Conservation (phyloP, 2,113 vertebrate genomes). For the Formicarius rufipectus region DNA sequence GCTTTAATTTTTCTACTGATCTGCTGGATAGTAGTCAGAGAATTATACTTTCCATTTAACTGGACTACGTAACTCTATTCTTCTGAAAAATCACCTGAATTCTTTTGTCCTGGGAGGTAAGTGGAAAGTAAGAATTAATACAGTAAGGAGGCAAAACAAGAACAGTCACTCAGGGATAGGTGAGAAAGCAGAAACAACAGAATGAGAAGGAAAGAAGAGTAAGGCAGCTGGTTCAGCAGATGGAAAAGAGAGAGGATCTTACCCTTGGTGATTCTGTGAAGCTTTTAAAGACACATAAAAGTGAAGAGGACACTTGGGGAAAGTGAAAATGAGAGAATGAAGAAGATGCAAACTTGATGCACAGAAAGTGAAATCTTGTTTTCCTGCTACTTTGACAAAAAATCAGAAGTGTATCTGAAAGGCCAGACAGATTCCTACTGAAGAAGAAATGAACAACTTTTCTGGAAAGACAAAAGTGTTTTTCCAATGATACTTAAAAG, state of each 20-base stretch:
- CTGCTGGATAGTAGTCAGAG: neutral
- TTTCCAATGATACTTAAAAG: neutral
- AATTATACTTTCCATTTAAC: neutral
- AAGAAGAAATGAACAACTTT: neutral
- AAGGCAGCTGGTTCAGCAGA: neutral
- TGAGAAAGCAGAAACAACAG: neutral
- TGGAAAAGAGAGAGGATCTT: neutral
- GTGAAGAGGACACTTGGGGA: neutral
- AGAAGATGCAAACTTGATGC: neutral
- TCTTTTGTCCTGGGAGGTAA: neutral
- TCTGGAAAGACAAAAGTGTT: neutral
- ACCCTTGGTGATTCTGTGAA: neutral
- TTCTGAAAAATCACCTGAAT: neutral
- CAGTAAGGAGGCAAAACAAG: neutral
- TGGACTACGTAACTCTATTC: neutral
- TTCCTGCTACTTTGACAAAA: neutral
- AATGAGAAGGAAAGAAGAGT: neutral
- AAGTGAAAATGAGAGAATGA: neutral
- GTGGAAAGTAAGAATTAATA: neutral
- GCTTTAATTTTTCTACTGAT: neutral
- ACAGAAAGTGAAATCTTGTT: neutral
- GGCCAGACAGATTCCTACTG: neutral
- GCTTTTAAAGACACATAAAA: neutral
- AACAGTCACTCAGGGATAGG: neutral
- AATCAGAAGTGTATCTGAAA: neutral